Base-by-base conservation (phyloP, 2,888 invertebrate genomes). In the Melieria picta region DNA sequence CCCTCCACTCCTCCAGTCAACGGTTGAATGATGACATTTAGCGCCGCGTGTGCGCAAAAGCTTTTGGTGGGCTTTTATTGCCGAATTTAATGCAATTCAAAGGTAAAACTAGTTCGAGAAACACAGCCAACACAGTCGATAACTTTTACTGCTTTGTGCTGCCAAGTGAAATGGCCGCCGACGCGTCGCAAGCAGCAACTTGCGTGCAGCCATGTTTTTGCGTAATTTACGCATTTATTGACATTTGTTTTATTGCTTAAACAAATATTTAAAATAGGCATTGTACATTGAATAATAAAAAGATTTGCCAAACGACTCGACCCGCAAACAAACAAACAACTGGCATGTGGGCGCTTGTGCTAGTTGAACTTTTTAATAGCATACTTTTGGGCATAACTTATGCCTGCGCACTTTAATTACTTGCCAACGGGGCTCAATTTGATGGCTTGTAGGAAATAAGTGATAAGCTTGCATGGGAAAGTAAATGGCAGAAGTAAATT, bases 241-340 rank as follows among this genome's bases (percentile, higher is more conserved):
- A 80, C 79, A 79, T 78, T 82, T 30, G 30, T 30, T 80, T 82
- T 79, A 82, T 83, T 77, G 79, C 75, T 75, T 69, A 75, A 77
- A 75, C 77, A 80, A 81, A 81, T 79, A 80, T 78, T 80, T 78
- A 72, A 73, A 72, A 69, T 57, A 48, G 60, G 50, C 61, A 47
- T 1, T 7, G 42, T 58, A 52, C 48, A 72, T 55, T 63, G 58
- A 56, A 45, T 58, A 16, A 55, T 10, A 43, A 30, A 42, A 13
- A 58, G 7, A 42, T 16, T n/a, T 43, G 43, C 60, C 30, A 5
- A 5, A 16, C 10, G 30, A 55, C 4, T 0, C 6, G 4, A 55
- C 65, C 16, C 6, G 11, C 30, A 42, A 50, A 64, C 10, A 50
- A 4, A n/a, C 9, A 55, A 30, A 65, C 45, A 55, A 30, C 11